A percentile compares a stretch with the other conserved stretches of the same genome.
phyloP scores from a whole-genome alignment of 2,888 invertebrate genomes.

The Lepidochrysops patricia region DNA sequence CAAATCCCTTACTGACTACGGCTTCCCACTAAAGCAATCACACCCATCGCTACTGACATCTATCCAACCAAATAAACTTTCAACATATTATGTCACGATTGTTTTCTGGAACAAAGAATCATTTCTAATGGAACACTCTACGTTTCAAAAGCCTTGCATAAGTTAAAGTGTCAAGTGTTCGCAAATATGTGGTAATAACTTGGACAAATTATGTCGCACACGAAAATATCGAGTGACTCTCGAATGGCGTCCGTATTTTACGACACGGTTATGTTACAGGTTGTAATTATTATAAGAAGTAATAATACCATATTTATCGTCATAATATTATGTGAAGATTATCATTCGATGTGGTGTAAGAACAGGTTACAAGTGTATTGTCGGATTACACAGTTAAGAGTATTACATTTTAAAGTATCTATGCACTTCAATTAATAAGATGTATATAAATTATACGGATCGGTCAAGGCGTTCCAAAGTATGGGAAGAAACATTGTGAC shows the following conservation, averaged over 20 bases:
- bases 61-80: no score
- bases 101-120: background rate
- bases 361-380: background rate
- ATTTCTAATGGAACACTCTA: background rate
- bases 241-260: conserved; percentile 8
- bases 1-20: no score
- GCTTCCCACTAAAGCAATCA: no score
- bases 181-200: conserved; percentile 6
- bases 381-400: no score
- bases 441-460: no score
- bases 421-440: no score
- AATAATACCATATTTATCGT: background rate
- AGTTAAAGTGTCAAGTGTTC: conserved; percentile 5
- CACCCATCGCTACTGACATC: no score
- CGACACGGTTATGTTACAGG: background rate
- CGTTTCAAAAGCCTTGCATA: conserved; percentile 8
- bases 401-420: no score
- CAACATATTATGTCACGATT: background rate
- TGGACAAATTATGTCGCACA: conserved; percentile 9
- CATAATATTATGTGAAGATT: background rate
- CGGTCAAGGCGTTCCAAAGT: no score
- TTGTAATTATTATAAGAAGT: conserved; percentile 1
- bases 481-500: no score
- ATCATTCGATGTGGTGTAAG: background rate
- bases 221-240: conserved; percentile 15